These are phyloP conservation scores for Zhuqinia jingwanae DNA, from an alignment of 2,888 invertebrate genomes.

Conservation along the genomic window DNA sequence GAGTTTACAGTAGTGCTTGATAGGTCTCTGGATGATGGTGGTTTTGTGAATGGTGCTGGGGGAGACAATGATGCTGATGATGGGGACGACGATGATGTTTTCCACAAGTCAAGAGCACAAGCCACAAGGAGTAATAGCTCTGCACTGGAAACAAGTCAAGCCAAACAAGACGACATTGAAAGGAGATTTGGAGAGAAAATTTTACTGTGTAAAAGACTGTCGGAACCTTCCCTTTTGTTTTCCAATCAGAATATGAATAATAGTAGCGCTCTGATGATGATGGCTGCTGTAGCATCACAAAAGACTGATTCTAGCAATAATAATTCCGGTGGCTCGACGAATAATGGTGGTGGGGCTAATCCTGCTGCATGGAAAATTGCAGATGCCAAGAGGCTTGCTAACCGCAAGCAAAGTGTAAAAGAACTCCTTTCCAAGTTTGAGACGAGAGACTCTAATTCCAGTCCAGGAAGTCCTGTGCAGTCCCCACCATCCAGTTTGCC, in stretches of 20 bases:
- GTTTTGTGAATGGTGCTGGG: slow-evolving; percentile 47
- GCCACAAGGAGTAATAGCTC: slow-evolving; percentile 46
- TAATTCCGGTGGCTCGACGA: slow-evolving; percentile 11
- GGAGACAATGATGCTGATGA: slow-evolving; percentile 44
- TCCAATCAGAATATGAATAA: slow-evolving; percentile 52
- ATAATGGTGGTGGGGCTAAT: slow-evolving; percentile 20
- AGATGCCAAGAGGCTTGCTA: slow-evolving; percentile 78
- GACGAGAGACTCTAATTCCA: slow-evolving; percentile 81
- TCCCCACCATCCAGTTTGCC: slow-evolving; percentile 54
- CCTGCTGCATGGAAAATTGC: slow-evolving; percentile 78
- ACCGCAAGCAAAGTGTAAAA: slow-evolving; percentile 83
- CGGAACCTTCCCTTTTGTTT: slow-evolving; percentile 77
- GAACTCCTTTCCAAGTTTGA: slow-evolving; percentile 86
- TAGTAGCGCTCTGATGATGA: slow-evolving; percentile 25
- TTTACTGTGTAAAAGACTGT: slow-evolving; percentile 77
- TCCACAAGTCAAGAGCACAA: slow-evolving; percentile 34
- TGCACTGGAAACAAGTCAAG: slow-evolving; percentile 17
- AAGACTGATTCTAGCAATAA: slow-evolving; percentile 71
- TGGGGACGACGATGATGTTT: slow-evolving; percentile 52
- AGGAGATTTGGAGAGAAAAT: slow-evolving; percentile 65
- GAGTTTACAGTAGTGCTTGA: slow-evolving; percentile 67
- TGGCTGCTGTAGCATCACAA: slow-evolving; percentile 43
- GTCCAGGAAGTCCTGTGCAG: slow-evolving; percentile 44
- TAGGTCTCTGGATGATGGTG: slow-evolving; percentile 29
- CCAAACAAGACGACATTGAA: slow-evolving; percentile 52